phyloP scores from a whole-genome alignment of 2,888 invertebrate genomes.

The Epiblema foenella region DNA sequence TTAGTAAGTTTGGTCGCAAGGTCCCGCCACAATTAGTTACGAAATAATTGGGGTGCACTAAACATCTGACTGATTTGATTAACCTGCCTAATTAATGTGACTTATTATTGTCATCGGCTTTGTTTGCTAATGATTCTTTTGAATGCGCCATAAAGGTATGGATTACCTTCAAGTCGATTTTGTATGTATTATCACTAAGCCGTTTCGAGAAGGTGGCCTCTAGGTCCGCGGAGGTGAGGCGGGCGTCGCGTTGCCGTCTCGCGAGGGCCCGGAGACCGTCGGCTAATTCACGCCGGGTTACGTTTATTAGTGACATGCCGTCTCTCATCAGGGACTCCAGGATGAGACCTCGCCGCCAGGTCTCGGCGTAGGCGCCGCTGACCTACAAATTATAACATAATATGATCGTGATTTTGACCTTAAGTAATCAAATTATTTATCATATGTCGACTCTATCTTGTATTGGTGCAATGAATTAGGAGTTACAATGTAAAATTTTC shows the following conservation, averaged over 20 bases:
- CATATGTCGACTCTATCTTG: no score
- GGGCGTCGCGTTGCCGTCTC: conserved; percentile 71
- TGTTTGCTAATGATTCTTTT: conserved; percentile 1
- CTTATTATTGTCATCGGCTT: conserved; percentile 4
- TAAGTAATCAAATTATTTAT: no score
- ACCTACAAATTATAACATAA: conserved; percentile 76
- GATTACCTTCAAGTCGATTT: conserved; percentile 67
- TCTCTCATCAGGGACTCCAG: conserved; percentile 81
- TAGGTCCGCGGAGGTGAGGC: conserved; percentile 68
- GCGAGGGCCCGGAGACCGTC: conserved; percentile 78
- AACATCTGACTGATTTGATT: background rate
- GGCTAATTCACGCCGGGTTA: conserved; percentile 82
- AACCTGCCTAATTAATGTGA: conserved; percentile 28
- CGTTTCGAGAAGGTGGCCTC: conserved; percentile 69
- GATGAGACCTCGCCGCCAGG: conserved; percentile 82
- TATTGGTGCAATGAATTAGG: no score
- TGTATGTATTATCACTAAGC: conserved; percentile 72
- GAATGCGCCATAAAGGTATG: conserved; percentile 7
- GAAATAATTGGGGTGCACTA: background rate
- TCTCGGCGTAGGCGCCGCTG: conserved; percentile 86
- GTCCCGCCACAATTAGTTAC: background rate
- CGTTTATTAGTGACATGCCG: conserved; percentile 80
- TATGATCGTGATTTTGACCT: no score
- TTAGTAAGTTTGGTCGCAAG: background rate
- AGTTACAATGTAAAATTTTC: no score